Base-by-base conservation (phyloP, 2,113 vertebrate species). In the Sinocyclocheilus anophthalmus region DNA sequence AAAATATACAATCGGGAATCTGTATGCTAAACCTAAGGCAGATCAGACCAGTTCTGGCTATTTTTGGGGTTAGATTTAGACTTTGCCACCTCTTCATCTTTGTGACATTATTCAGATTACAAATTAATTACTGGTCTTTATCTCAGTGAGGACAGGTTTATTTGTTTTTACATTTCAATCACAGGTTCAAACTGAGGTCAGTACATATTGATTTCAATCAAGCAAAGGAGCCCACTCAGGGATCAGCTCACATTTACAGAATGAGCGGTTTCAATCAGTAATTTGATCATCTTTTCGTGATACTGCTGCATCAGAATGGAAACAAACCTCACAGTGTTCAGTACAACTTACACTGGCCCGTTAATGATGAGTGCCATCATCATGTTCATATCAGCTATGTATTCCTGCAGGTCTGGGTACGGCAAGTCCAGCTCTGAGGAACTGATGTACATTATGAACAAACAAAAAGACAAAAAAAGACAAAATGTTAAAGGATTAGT, bases 321-420 rank as follows among this genome's bases (percentile, higher is more conserved):
- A 59, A 18, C 2, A 77, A 55, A 50, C 11, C 48, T 50, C 12
- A 50, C 48, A 13, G 48, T 50, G 12, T 50, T 50, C 3, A 50
- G 48, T 3, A 48, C 55, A 45, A 94, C 97, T 97, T 89, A 99
- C 98, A 99, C 98, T 89, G 98, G 98, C 18, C 98, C 98, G 0
- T 99, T 99, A 92, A 99, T 98, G 78, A 99, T 99, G 84, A 99
- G 93, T 6, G 98, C 96, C 98, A 99, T 99, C 89, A 99, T 96
- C 78, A 99, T 96, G 65, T 97, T 99, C 96, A 98, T 97, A 79
- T 99, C 97, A 0, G 96, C 96, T 0, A 98, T 96, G 72, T 99
- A 99, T 86, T 99, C 98, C 91, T 96, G 96, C 89, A 99, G 95
- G 91, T 98, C 96, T 0, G 97, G 96, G 89, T 98, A 99, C 0